Percentiles rank a stretch among this genome's conserved stretches.
Conservation (phyloP, 92 coral and sea anemone species). For the Palythoa grandis region DNA sequence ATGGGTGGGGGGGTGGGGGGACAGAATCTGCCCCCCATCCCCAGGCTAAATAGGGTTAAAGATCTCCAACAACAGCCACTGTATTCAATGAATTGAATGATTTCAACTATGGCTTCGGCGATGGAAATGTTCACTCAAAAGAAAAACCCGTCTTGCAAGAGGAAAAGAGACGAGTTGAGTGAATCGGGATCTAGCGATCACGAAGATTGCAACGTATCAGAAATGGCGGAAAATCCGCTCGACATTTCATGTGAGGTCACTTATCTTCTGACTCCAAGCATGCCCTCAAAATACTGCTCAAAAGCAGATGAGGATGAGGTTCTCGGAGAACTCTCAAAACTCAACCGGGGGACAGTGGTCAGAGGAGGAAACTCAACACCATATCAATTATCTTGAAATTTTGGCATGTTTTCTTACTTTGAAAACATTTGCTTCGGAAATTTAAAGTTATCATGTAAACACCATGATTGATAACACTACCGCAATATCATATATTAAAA, state of each 20-base stretch:
- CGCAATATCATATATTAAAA: constrained; percentile 52
- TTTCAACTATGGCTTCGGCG: too few species aligned
- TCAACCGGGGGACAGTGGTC: constrained; percentile 48
- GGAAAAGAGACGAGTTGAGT: neutral
- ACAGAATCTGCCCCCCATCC: too few species aligned
- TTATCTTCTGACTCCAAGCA: neutral
- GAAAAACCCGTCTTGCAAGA: neutral
- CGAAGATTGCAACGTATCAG: neutral
- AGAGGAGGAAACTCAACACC: neutral
- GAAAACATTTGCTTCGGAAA: constrained; percentile 23
- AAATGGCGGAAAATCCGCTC: constrained; percentile 7
- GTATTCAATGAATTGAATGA: neutral
- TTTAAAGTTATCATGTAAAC: constrained; percentile 29
- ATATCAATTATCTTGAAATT: constrained; percentile 54
- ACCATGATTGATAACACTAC: constrained; percentile 64
- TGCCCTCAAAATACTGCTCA: constrained; percentile 3
- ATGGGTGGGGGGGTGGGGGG: too few species aligned
- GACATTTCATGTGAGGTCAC: neutral
- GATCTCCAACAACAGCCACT: neutral
- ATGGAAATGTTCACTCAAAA: neutral
- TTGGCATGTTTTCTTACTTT: constrained; percentile 50
- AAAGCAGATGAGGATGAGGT: constrained; percentile 3
- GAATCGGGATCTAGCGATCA: neutral
- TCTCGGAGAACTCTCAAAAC: neutral
- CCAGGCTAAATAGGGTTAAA: too few species aligned